A percentile compares a stretch with the other conserved stretches of the same genome.
phyloP scores from a whole-genome alignment of 2,797 vertebrate genomes.

The Ambastaia sidthimunki region DNA sequence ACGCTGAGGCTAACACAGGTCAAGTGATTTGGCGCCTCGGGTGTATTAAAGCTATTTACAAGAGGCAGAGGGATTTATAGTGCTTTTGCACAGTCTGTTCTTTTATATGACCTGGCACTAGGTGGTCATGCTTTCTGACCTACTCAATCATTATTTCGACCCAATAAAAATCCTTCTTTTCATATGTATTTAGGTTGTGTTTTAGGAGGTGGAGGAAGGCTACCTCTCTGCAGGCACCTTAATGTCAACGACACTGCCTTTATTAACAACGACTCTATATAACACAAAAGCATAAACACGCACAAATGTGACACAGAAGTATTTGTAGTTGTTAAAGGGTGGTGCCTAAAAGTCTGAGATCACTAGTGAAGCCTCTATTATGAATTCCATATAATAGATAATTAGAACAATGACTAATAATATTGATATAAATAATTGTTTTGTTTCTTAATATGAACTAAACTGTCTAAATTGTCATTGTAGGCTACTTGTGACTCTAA shows the following conservation, averaged over 20 bases:
- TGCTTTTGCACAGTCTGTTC: slow-evolving; percentile 68
- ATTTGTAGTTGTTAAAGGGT: too few relatives aligned
- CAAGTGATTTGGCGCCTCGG: slow-evolving; percentile 90
- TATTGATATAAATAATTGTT: background rate
- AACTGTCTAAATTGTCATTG: too few relatives aligned
- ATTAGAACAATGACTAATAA: too few relatives aligned
- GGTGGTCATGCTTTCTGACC: slow-evolving; percentile 70
- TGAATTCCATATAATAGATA: too few relatives aligned
- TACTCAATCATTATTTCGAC: slow-evolving; percentile 76
- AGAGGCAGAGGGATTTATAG: slow-evolving; percentile 81
- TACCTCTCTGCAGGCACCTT: slow-evolving; percentile 9
- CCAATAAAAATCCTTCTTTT: slow-evolving; percentile 73
- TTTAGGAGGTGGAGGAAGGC: slow-evolving; percentile 58
- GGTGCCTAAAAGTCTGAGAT: too few relatives aligned
- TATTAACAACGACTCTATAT: slow-evolving; percentile 22
- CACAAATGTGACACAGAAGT: too few relatives aligned
- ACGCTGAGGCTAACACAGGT: slow-evolving; percentile 82
- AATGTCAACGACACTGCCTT: slow-evolving; percentile 14
- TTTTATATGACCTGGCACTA: slow-evolving; percentile 77
- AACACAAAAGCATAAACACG: background rate
- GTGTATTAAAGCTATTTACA: slow-evolving; percentile 87
- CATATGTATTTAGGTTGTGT: slow-evolving; percentile 67
- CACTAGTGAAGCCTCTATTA: too few relatives aligned
- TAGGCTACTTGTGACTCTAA: too few relatives aligned
- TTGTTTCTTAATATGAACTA: background rate